Evolutionary conservation across 2,797 vertebrate species (phyloP), one percentile per base, ranked within the genome.

Genomic region (Anas capensis): DNA sequence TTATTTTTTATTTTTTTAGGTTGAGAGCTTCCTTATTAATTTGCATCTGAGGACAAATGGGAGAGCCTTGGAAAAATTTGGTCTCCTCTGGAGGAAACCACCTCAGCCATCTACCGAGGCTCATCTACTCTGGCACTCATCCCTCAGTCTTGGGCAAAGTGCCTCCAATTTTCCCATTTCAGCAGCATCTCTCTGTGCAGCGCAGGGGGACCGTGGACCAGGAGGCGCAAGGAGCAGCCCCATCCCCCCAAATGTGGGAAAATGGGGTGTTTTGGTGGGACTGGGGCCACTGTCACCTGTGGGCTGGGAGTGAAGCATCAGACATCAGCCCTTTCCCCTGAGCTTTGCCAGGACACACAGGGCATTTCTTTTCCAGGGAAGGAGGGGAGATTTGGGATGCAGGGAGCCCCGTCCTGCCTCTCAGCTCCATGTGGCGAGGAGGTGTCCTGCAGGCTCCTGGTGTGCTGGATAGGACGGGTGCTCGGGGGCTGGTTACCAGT

Each of bases 141-240:
- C 80, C 49, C 24, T 82, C 15, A 69, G 4, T 60, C 44, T 56
- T 44, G n/a, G 4, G 4, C 2, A 2, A 87, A 85, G 24, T 23
- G 73, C 68, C 46, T 66, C 42, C 51, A 85, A 31, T n/a, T 16
- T 82, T 82, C 17, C n/a, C 23, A 20, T 18, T 58, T 64, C 53
- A 73, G 46, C 66, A 33, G 34, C 42, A 76, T 64, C 17, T 7
- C n/a, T 0, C 0, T 1, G 14, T 24, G 14, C 3, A 0, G 12
- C 8, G 48, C 78, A 54, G 51, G 27, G 51, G 51, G 27, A 54
- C 51, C 51, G 1, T 11, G 51, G 10, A 54, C 51, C 51, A 31
- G n/a, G 36, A 77, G 23, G 27, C n/a, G 18, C 14, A 31, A 70
- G 34, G 27, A 84, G 42, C 42, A 79, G 15, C 71, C 75, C 69